A percentile compares a stretch with the other conserved stretches of the same genome.
phyloP scores from a whole-genome alignment of 2,888 invertebrate genomes.

The Limenitis camilla region DNA sequence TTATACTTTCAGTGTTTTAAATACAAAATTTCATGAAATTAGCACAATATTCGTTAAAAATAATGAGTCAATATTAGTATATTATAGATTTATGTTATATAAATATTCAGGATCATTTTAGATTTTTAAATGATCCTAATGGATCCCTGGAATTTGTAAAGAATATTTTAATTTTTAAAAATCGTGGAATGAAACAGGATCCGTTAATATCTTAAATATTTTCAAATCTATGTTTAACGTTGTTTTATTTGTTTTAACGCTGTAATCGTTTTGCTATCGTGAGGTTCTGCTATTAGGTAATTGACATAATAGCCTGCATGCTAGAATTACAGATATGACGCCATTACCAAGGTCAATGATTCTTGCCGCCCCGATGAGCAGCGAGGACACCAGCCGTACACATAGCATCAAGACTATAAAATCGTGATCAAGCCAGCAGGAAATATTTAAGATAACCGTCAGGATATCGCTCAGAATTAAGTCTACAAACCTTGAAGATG shows the following conservation, averaged over 20 bases:
- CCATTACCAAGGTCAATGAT: conserved; percentile 45
- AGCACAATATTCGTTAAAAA: no score
- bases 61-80: no score
- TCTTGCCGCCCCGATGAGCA: conserved; percentile 40
- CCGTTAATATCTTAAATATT: background rate
- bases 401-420: conserved; percentile 36
- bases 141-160: no score
- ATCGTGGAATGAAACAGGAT: no score
- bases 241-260: background rate
- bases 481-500: background rate
- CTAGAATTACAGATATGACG: conserved; percentile 44
- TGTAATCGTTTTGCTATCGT: background rate
- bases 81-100: no score
- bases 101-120: no score
- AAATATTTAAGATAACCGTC: conserved; percentile 31
- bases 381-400: conserved; percentile 48
- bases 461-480: background rate
- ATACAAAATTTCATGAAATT: no score
- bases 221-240: background rate
- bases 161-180: no score
- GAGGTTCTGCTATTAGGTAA: conserved; percentile 12
- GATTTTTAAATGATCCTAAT: no score
- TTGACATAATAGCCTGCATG: conserved; percentile 22
- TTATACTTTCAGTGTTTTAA: no score
- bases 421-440: conserved; percentile 45